Evolutionary conservation across 2,113 vertebrate species (phyloP).

Genomic region (Girardinichthys multiradiatus): DNA sequence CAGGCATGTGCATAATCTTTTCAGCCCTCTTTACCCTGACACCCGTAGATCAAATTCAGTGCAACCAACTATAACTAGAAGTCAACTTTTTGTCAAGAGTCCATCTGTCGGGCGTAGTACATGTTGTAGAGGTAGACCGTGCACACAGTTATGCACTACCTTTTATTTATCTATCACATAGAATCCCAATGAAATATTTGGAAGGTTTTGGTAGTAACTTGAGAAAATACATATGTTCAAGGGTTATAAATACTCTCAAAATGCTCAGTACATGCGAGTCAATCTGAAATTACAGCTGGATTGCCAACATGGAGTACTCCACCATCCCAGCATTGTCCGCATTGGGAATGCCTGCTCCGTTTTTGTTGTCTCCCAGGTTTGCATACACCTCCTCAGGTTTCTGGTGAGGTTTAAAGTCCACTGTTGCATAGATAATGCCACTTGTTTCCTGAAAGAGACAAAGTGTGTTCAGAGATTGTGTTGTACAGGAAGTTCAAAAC

Average conservation of each 20-base stretch:
- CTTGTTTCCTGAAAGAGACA: slow-evolving; percentile 57
- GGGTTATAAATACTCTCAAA: neutral
- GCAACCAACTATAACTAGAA: too few species aligned
- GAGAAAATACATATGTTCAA: neutral
- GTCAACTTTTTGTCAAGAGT: too few species aligned
- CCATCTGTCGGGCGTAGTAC: too few species aligned
- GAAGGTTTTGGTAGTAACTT: neutral
- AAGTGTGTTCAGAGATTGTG: slow-evolving; percentile 1
- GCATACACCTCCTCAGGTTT: slow-evolving; percentile 59
- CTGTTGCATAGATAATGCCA: slow-evolving; percentile 69
- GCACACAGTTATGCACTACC: too few species aligned
- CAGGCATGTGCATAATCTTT: too few species aligned
- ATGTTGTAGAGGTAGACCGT: too few species aligned
- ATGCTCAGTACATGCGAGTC: neutral
- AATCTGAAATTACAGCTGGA: slow-evolving; percentile 25
- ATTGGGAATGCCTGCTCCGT: neutral
- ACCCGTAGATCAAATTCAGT: too few species aligned
- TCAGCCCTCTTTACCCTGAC: too few species aligned
- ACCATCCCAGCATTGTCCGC: slow-evolving; percentile 50
- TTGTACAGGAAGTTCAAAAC: slow-evolving; percentile 32
- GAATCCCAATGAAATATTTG: neutral
- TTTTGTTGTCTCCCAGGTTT: slow-evolving; percentile 53
- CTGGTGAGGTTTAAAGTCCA: slow-evolving; percentile 70
- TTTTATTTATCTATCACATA: too few species aligned
- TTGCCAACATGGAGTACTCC: slow-evolving; percentile 75